These are phyloP conservation scores for Rhynchonycteris naso DNA, from an alignment of 2,797 vertebrate genomes.

Conservation along the genomic window DNA sequence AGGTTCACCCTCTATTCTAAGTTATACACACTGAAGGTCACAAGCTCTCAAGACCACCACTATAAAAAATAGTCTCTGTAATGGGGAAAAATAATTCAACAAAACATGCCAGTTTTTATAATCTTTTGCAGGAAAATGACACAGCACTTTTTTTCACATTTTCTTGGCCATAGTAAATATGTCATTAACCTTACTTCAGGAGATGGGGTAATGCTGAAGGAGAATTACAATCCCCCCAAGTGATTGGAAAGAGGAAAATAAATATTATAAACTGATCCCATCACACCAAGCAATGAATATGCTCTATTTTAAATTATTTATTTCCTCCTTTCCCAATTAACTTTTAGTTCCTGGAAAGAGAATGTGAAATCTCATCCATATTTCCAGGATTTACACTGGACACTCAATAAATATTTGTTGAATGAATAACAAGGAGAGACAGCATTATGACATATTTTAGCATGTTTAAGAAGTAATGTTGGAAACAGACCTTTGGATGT, in stretches of 20 bases:
- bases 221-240: neutral
- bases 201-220: fast-evolving
- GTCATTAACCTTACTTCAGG: neutral
- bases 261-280: neutral
- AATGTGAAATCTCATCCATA: neutral
- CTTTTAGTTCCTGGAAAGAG: neutral
- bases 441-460: neutral
- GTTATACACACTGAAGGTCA: neutral
- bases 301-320: neutral
- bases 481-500: slow-evolving; percentile 23
- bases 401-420: neutral
- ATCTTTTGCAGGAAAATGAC: neutral
- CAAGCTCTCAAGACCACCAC: neutral
- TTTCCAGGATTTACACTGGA: neutral
- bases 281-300: neutral
- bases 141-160: neutral
- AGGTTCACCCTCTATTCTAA: neutral
- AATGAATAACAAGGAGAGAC: neutral
- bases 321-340: neutral
- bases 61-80: neutral
- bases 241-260: neutral
- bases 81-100: neutral
- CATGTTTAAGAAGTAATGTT: neutral
- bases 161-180: neutral
- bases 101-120: neutral